phyloP scores from a whole-genome alignment of 2,797 vertebrate species.

The Neosalanx taihuensis region DNA sequence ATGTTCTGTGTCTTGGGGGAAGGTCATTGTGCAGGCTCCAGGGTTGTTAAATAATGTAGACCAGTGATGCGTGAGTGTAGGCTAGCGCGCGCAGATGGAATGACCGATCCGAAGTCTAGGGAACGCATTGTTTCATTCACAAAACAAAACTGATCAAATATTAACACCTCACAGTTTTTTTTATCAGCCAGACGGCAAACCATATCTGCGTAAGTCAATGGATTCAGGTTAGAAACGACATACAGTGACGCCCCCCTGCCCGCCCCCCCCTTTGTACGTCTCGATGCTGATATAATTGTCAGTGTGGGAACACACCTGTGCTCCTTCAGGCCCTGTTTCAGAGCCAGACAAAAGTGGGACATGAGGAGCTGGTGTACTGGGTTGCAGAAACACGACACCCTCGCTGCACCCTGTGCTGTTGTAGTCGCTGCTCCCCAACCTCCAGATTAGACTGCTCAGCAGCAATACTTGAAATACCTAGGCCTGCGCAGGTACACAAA shows the following conservation, averaged over 20 bases:
- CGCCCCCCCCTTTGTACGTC: not conserved
- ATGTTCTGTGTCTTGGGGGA: not conserved
- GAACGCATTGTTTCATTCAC: not conserved
- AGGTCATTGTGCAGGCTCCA: not conserved
- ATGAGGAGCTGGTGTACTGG: constrained; percentile 59
- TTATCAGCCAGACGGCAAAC: not conserved
- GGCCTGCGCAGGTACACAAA: constrained; percentile 39
- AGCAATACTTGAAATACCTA: constrained; percentile 45
- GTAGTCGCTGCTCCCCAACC: constrained; percentile 49
- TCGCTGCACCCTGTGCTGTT: constrained; percentile 48
- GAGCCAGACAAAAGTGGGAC: constrained; percentile 48
- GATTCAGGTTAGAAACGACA: not conserved
- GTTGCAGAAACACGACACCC: constrained; percentile 72
- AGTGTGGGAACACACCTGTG: constrained; percentile 40
- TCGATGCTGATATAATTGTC: constrained; percentile 1
- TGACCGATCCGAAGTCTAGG: not conserved
- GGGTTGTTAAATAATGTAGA: constrained; percentile 5
- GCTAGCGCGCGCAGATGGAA: not conserved
- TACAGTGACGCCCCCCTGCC: not conserved
- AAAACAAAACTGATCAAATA: not conserved
- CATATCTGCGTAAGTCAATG: not conserved
- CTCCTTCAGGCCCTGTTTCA: constrained; percentile 21
- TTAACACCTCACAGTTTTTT: not conserved
- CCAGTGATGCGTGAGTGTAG: not conserved
- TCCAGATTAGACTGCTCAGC: constrained; percentile 56